Evolutionary conservation across 2,113 vertebrate species (phyloP).

Genomic region (Phalacrocorax pelagicus): DNA sequence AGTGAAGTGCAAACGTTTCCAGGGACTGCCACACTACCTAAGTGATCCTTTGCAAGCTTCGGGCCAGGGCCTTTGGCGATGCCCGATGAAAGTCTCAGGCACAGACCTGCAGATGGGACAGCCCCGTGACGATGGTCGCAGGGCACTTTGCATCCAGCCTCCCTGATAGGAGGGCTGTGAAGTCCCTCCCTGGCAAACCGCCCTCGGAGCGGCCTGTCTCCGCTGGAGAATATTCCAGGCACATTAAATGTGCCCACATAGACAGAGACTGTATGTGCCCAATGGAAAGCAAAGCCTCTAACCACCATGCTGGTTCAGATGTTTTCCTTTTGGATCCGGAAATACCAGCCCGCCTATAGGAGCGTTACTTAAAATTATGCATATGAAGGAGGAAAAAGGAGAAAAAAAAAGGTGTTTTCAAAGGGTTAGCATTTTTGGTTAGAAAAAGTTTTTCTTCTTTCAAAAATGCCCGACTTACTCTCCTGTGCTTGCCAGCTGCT

Average conservation of each 20-base stretch:
- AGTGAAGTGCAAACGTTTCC: not conserved
- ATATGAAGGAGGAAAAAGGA: not conserved
- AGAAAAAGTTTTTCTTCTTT: not conserved
- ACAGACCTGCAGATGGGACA: not conserved
- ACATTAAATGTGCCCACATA: not conserved
- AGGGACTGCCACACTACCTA: not conserved
- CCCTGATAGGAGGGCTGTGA: too few relatives aligned
- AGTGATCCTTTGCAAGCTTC: not conserved
- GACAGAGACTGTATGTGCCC: not conserved
- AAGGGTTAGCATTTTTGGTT: not conserved
- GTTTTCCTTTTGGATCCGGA: not conserved
- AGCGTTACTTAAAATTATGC: not conserved
- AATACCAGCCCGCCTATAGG: not conserved
- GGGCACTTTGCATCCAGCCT: not conserved
- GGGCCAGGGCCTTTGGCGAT: too few relatives aligned
- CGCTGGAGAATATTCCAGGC: not conserved
- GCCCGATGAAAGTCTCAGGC: not conserved
- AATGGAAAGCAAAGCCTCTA: not conserved
- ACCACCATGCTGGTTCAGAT: not conserved
- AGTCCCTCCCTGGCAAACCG: too few relatives aligned
- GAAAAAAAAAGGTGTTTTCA: not conserved
- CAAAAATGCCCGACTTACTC: rapidly evolving
- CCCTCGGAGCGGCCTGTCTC: rapidly evolving
- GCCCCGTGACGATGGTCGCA: not conserved
- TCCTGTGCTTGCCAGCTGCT: not conserved